These are phyloP conservation scores for Campoplex capitator DNA, from an alignment of 2,888 invertebrate species.

Conservation along the genomic window DNA sequence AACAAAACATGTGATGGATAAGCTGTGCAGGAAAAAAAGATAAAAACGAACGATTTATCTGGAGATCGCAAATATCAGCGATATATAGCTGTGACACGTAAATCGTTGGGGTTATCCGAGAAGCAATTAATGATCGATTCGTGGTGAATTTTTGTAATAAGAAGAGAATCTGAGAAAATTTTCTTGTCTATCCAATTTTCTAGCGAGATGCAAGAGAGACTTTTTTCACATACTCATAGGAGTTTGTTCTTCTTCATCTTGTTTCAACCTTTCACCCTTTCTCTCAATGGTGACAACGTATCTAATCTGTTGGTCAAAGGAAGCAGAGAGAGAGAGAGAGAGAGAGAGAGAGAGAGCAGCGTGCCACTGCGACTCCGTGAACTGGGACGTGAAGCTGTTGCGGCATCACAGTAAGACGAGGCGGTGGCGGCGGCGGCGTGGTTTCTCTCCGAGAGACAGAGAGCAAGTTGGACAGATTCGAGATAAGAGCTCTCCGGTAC, in stretches of 20 bases:
- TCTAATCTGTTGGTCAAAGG: constrained; percentile 73
- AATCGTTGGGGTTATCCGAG: not conserved
- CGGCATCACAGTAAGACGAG: constrained; percentile 32
- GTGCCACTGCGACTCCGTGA: constrained; percentile 69
- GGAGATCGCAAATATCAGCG: not conserved
- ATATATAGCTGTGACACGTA: not conserved
- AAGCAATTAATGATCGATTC: not conserved
- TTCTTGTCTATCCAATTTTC: not conserved
- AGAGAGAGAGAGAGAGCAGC: constrained; percentile 27
- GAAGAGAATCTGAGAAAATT: not conserved
- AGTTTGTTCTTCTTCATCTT: not conserved
- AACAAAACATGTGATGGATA: constrained; percentile 5
- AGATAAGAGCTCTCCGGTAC: constrained; percentile 77
- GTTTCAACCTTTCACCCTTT: not conserved
- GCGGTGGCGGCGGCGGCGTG: constrained; percentile 58
- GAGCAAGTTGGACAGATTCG: constrained; percentile 77
- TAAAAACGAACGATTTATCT: not conserved
- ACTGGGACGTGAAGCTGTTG: constrained; percentile 73
- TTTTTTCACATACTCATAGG: not conserved
- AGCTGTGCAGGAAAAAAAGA: not conserved
- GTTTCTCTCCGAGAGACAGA: constrained; percentile 36
- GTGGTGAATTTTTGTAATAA: not conserved
- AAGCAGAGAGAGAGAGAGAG: constrained; percentile 21
- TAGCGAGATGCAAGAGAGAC: not conserved
- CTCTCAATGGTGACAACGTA: constrained; percentile 44